Percentiles rank a stretch among this genome's conserved stretches.
Evolutionary conservation across 2,797 vertebrate genomes (phyloP).

Genomic region (Mionectes olivaceus): DNA sequence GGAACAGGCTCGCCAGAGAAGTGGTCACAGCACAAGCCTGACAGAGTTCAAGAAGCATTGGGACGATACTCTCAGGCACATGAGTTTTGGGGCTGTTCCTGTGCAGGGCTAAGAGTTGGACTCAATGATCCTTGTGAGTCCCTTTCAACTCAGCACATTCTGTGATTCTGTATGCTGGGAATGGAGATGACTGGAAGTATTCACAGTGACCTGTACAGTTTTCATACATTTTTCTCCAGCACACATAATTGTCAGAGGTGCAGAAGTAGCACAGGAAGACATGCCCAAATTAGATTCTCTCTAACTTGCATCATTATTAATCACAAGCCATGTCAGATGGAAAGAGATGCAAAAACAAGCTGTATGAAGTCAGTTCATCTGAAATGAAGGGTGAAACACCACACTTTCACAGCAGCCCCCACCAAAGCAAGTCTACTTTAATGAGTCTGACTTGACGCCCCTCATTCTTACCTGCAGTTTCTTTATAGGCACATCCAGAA

Average conservation of each 20-base stretch:
- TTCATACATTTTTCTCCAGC: background rate
- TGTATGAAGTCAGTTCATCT: background rate
- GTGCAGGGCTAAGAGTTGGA: background rate
- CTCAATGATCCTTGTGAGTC: background rate
- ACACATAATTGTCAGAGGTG: background rate
- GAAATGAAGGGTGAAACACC: background rate
- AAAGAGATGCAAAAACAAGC: background rate
- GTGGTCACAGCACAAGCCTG: too few species aligned
- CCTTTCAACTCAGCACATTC: background rate
- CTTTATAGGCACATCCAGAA: background rate
- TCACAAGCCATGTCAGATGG: background rate
- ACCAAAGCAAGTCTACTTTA: background rate
- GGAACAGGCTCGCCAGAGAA: background rate
- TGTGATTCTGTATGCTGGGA: background rate
- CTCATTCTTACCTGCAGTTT: background rate
- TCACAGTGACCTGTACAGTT: background rate
- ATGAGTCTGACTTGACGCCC: background rate
- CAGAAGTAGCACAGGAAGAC: background rate
- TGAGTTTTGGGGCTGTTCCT: background rate
- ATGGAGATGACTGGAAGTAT: background rate
- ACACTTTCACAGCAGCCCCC: background rate
- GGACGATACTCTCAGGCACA: background rate
- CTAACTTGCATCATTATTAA: background rate
- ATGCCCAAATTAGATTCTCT: background rate
- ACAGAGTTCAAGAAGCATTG: background rate